Base-by-base conservation (phyloP, 2,797 vertebrate species). In the Galago senegalensis region DNA sequence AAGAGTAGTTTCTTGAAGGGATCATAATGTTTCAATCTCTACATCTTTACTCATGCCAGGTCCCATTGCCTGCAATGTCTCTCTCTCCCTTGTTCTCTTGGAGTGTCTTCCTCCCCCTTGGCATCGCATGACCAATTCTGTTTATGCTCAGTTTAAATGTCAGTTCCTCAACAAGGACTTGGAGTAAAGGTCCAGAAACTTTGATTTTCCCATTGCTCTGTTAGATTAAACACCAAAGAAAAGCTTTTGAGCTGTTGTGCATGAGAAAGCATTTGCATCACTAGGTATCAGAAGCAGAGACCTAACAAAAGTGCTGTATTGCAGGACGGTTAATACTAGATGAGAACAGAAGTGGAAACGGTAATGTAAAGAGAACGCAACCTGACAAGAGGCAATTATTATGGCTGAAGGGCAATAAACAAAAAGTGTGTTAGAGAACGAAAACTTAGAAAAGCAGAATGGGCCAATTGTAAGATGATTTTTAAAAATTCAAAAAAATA, bases 361-460 rank as follows among this genome's bases (percentile, higher is more conserved):
- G 49, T 87, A 76, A 94, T 75, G 65, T 67, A 21, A 14, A 79
- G 43, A 87, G 31, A 80, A 40, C 63, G 29, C 21, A 77, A 37
- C 73, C 83, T 97, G 46, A 95, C 75, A 91, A 77, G 31, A 81
- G 25, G 53, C 56, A 95, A 85, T 91, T 69, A 89, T 89, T 88
- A 69, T 31, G n/a, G 58, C 56, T 82, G 5, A n/a, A 94, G 25
- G 67, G 43, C 40, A 96, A 83, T 70, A 93, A 73, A 77, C 7
- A 69, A 37, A 87, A 96, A 89, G 60, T 87, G 81, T 79, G 16
- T 7, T 75, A 17, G 21, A 77, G 46, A 85, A 31, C 61, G 49
- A 80, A 93, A 96, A 84, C 65, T 95, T 31, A 53, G 76, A 94
- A 89, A 86, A 43, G 34, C 21, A 67, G 11, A 91, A 69, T 53